A percentile compares a stretch with the other conserved stretches of the same genome.
phyloP scores from a whole-genome alignment of 2,888 invertebrate species.

The Leptinotarsa haldemani region DNA sequence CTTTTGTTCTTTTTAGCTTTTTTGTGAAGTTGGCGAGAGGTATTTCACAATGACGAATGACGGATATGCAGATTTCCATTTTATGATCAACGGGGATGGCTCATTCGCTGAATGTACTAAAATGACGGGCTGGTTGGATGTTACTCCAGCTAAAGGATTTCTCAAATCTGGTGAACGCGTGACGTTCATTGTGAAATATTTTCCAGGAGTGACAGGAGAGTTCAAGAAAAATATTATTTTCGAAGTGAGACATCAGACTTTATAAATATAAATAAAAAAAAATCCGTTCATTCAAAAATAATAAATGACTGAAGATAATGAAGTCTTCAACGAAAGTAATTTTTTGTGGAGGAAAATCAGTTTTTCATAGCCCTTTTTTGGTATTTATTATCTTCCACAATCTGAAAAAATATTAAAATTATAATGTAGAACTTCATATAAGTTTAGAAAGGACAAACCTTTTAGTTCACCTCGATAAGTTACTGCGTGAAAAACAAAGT shows the following conservation, averaged over 20 bases:
- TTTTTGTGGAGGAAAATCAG: no score
- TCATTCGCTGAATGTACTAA: constrained; percentile 54
- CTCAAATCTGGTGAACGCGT: constrained; percentile 65
- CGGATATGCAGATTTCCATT: constrained; percentile 67
- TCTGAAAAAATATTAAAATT: no score
- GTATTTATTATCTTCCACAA: no score
- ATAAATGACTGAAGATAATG: neutral
- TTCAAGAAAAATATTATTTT: constrained; percentile 66
- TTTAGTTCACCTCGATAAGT: no score
- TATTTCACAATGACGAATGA: constrained; percentile 66
- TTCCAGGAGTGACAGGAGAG: constrained; percentile 70
- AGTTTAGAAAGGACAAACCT: no score
- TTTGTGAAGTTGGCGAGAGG: constrained; percentile 59
- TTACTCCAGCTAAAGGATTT: constrained; percentile 65
- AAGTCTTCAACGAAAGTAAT: no score
- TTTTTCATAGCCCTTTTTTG: no score
- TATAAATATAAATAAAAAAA: neutral
- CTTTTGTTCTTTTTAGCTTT: constrained; percentile 54
- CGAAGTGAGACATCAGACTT: constrained; percentile 54
- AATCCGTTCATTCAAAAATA: neutral
- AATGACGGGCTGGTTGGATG: constrained; percentile 66
- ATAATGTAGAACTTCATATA: no score
- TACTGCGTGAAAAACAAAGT: no score
- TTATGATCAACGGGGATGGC: constrained; percentile 55
- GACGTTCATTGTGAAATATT: constrained; percentile 66